Base-by-base conservation (phyloP, 2,888 invertebrate genomes). In the Neocrepidodera transversa region DNA sequence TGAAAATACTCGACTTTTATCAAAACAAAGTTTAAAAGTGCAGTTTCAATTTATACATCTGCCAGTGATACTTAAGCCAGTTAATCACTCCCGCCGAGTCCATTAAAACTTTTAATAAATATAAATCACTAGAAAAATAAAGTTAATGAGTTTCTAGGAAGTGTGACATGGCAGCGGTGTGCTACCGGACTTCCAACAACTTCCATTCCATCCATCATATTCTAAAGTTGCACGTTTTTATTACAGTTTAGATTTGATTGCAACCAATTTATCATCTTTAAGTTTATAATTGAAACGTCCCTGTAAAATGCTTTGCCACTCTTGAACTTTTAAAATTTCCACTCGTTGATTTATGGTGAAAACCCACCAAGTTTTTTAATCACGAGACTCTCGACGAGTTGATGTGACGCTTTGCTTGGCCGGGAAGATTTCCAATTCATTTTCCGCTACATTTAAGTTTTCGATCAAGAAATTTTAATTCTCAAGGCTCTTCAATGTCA, bases 251-350 rank as follows among this genome's bases (percentile, higher is more conserved):
- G 55, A 66, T 69, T 67, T 67, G 67, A 69, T 65, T 65, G 66
- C 57, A 48, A 42, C 64, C 66, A 65, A 70, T 69, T 70, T 68
- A 70, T 70, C 70, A 69, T 69, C 65, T 68, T 68, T 66, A 63
- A 67, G 63, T 60, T n/a, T 65, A 64, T 68, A 70, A 70, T 70
- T 70, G 69, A 66, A 68, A 65, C 62, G 68, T 62, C 65, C 68
- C 65, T 67, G 66, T 67, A 69, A 66, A 69, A 68, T 63, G 66
- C 67, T 68, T 60, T 67, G 63, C 67, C 63, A 64, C 66, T 66
- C 66, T 63, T 64, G 69, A 69, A 69, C 62, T 70, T 68, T 64
- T 62, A 61, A 70, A 69, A 66, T 65, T 64, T 66, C 68, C 59
- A 47, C 60, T 40, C 53, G 60, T 58, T 70, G 69, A 70, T 70